Evolutionary conservation across 2,797 vertebrate genomes (phyloP).

Genomic region (Nothura maculosa): DNA sequence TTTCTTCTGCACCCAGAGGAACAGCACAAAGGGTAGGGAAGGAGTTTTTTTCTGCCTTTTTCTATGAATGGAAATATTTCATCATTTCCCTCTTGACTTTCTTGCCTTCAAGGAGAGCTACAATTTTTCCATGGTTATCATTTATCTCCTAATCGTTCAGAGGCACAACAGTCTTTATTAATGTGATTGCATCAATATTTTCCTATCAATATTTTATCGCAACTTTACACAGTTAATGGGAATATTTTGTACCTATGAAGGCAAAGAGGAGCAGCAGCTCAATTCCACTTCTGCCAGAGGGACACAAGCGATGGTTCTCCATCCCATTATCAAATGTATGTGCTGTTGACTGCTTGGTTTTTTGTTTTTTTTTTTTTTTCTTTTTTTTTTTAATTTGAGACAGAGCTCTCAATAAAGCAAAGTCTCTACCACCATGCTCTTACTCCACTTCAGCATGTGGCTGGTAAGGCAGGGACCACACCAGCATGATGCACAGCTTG

Average conservation of each 20-base stretch:
- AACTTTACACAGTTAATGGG: not conserved
- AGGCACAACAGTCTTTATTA: not conserved
- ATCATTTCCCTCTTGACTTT: slow-evolving; percentile 25
- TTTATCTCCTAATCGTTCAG: slow-evolving; percentile 23
- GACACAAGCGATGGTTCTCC: not conserved
- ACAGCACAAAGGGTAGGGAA: not conserved
- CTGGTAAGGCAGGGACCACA: not conserved
- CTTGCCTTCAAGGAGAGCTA: slow-evolving; percentile 52
- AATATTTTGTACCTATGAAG: not conserved
- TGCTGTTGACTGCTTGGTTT: not conserved
- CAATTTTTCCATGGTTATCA: slow-evolving; percentile 19
- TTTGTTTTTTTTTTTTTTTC: not conserved
- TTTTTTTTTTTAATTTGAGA: not conserved
- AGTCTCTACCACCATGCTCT: not conserved
- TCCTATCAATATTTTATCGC: not conserved
- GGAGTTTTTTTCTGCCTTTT: not conserved
- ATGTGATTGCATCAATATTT: not conserved
- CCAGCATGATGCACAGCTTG: not conserved
- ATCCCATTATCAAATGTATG: accelerated
- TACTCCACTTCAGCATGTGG: not conserved
- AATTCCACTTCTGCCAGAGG: not conserved
- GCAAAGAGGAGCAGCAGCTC: not conserved
- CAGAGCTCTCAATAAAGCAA: not conserved
- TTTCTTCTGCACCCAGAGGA: slow-evolving; percentile 3
- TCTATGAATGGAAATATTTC: slow-evolving; percentile 51